Base-by-base conservation (phyloP, 2,888 invertebrate genomes). In the Ditula angustiorana region DNA sequence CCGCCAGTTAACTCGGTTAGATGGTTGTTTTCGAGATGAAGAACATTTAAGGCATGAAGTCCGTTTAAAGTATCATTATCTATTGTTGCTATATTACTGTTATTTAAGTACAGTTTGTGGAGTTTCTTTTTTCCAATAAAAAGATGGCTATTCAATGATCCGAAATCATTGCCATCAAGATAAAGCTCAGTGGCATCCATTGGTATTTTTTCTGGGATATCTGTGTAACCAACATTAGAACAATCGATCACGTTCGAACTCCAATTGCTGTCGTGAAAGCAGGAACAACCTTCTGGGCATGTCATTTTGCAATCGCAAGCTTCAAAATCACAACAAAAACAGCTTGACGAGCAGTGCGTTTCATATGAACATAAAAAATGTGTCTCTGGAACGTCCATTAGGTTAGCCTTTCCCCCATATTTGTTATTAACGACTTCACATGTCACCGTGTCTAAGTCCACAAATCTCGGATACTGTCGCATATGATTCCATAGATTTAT, bases 301-400 rank as follows among this genome's bases (percentile, higher is more conserved):
- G 96, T 96, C 96, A 97, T 97, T 91, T 97, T 96, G 86, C 97
- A 97, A 86, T 97, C 97, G 82, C 97, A 97, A 44, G 96, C 96
- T 83, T 96, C 97, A 87, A 96, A 97, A 77, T 97, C 97, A 82
- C 97, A 97, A 84, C 97, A 98, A 80, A 96, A 96, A 82, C 97
- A 97, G 69, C 96, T 93, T 11, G 96, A 95, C 78, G 97, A 96
- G 86, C 97, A 97, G 83, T 97, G 96, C 56, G 95, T 95, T 80
- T 95, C 95, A 88, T 97, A 97, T 11, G 95, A 95, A 83, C 97
- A 97, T 74, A 97, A 94, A 82, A 97, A 97, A 83, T 97, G 96
- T 73, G 95, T 95, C 67, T 96, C 94, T 74, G 95, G 95, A 74
- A 96, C 92, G 77, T 95, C 95, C 79, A 95, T 92, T 70, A 96